Conservation (phyloP, 2,113 vertebrate species). For the Sceloporus tristichus region DNA sequence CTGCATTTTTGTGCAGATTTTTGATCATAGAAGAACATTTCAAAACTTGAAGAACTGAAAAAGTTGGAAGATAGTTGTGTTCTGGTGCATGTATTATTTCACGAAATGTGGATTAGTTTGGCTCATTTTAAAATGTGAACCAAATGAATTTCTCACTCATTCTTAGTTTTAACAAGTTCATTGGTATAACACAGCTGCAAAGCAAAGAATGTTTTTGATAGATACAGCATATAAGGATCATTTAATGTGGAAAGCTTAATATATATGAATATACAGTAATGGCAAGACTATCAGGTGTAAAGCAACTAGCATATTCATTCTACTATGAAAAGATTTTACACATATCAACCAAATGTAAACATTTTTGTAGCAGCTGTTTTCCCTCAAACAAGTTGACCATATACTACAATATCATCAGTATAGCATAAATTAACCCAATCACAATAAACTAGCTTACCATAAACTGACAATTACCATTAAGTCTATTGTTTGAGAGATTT, state of each 20-base stretch:
- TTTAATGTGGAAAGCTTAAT: neutral
- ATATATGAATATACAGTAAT: conserved; percentile 1
- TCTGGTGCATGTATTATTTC: neutral
- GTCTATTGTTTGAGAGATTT: conserved; percentile 18
- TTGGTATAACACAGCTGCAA: conserved; percentile 8
- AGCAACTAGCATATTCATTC: neutral
- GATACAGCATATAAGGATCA: neutral
- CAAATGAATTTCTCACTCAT: neutral
- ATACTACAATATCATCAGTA: neutral
- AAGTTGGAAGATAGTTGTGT: neutral
- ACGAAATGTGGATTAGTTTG: neutral
- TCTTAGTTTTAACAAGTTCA: neutral
- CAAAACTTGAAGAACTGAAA: neutral
- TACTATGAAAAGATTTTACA: neutral
- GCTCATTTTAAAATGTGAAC: neutral
- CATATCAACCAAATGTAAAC: neutral
- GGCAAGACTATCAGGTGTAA: neutral
- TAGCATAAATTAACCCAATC: neutral
- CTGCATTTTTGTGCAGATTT: neutral
- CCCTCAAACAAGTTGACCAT: neutral
- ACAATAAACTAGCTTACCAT: conserved; percentile 8
- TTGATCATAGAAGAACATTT: neutral
- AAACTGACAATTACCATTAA: conserved; percentile 36
- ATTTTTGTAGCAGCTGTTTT: conserved; percentile 5
- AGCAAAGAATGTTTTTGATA: neutral